Conservation (phyloP, 2,888 invertebrate species). For the Ornithoptera alexandrae region DNA sequence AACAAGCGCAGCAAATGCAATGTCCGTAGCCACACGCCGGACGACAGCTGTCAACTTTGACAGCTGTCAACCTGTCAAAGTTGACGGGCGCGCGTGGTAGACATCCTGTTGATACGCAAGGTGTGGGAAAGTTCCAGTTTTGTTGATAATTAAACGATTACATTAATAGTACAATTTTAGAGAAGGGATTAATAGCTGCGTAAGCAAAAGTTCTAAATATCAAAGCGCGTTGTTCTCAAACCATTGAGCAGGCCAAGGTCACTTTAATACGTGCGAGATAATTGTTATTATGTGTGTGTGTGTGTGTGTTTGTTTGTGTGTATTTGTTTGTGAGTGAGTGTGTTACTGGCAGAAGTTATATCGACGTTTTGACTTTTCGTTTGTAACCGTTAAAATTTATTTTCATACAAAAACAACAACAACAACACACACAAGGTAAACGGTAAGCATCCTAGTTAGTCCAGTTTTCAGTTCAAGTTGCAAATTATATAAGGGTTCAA, state of each 20-base stretch:
- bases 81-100: neutral
- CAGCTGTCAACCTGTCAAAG: constrained; percentile 34
- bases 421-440: neutral
- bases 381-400: neutral
- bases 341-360: too few relatives aligned
- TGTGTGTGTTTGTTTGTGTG: too few relatives aligned
- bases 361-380: neutral
- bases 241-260: neutral
- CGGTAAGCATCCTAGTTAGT: constrained; percentile 10
- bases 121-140: neutral
- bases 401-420: neutral
- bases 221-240: constrained; percentile 16
- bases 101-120: neutral
- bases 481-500: constrained; percentile 28
- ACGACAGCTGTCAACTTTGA: constrained; percentile 36
- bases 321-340: too few relatives aligned
- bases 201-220: constrained; percentile 38
- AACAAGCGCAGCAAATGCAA: constrained; percentile 72
- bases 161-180: constrained; percentile 9
- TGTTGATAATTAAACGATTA: neutral
- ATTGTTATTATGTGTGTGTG: neutral
- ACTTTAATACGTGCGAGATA: neutral
- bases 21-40: constrained; percentile 49
- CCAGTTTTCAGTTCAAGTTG: constrained; percentile 15
- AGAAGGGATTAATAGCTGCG: constrained; percentile 11